Conservation (phyloP, 1,140 invertebrate genomes). For the Trichonephila inaurata region DNA sequence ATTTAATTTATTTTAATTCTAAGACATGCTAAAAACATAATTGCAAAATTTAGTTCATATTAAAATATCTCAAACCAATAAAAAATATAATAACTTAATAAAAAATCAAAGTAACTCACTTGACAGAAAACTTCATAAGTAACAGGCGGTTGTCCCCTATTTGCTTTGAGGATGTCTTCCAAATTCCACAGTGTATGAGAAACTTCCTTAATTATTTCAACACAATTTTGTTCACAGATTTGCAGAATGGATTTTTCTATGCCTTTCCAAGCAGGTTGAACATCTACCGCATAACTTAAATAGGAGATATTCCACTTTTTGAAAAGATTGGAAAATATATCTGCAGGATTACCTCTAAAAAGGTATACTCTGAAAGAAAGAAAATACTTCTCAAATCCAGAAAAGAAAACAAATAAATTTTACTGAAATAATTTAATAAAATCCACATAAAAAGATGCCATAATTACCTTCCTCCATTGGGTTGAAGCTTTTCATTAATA, state of each 20-base stretch:
- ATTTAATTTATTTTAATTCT: no score
- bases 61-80: not conserved
- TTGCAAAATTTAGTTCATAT: not conserved
- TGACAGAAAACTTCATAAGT: constrained; percentile 66
- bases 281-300: constrained; percentile 86
- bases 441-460: not conserved
- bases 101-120: constrained; percentile 13
- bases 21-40: not conserved
- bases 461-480: constrained; percentile 54
- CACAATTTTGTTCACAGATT: constrained; percentile 83
- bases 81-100: not conserved
- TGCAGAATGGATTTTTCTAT: constrained; percentile 84
- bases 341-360: constrained; percentile 83
- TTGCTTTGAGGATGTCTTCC: constrained; percentile 73
- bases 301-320: constrained; percentile 80
- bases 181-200: constrained; percentile 80
- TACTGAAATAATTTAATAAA: not conserved
- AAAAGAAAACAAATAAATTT: not conserved
- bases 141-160: constrained; percentile 60
- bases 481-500: constrained; percentile 37
- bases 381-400: not conserved
- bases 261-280: constrained; percentile 86
- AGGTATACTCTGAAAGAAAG: constrained; percentile 78
- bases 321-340: constrained; percentile 82
- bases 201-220: constrained; percentile 82